These are phyloP conservation scores for Myotis vivesi DNA, from an alignment of 2,797 vertebrate species.

Conservation along the genomic window DNA sequence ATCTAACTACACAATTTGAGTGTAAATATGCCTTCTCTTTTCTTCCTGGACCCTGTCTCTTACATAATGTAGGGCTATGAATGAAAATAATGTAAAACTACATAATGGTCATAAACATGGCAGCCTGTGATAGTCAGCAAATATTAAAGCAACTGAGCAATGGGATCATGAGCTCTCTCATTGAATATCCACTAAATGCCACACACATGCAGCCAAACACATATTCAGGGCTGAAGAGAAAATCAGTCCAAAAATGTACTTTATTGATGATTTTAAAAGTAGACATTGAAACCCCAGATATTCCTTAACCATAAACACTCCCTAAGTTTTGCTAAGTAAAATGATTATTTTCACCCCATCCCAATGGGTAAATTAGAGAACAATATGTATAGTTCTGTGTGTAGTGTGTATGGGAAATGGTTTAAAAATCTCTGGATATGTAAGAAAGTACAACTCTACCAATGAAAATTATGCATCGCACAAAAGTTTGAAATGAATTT, in stretches of 20 bases:
- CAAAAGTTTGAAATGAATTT: not conserved
- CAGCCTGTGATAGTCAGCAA: not conserved
- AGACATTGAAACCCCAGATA: not conserved
- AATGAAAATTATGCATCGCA: not conserved
- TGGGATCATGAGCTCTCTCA: not conserved
- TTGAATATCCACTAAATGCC: not conserved
- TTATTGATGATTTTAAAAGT: slow-evolving; percentile 1
- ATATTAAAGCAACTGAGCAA: not conserved
- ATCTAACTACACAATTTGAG: not conserved
- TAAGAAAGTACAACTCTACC: not conserved
- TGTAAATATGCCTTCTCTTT: not conserved
- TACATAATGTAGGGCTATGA: not conserved
- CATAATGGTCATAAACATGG: not conserved
- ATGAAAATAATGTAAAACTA: not conserved
- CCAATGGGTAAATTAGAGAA: not conserved
- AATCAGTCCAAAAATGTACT: slow-evolving; percentile 7
- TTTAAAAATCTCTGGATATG: not conserved
- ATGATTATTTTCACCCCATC: not conserved
- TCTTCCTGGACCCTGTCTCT: not conserved
- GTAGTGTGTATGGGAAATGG: too few relatives aligned
- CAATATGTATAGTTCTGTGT: not conserved
- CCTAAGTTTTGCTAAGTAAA: not conserved
- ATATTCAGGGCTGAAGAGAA: not conserved
- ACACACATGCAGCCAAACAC: not conserved
- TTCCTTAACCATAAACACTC: not conserved